Evolutionary conservation across 2,888 invertebrate genomes (phyloP).

Genomic region (Apamea anceps): DNA sequence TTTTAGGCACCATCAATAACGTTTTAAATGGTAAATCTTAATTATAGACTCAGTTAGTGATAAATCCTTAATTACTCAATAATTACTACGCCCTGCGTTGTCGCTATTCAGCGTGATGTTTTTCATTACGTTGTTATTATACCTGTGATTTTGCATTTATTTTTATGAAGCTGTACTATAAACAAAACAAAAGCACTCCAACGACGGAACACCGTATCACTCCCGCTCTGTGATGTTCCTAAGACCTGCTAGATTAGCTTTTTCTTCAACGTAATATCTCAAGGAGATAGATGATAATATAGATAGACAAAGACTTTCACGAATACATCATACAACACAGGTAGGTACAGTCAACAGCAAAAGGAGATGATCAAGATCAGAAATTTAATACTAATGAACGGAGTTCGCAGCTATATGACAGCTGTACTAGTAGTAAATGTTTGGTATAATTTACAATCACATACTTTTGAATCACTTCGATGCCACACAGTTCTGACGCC

Average conservation of each 20-base stretch:
- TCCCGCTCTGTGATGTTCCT: not conserved
- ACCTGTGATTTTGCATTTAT: not conserved
- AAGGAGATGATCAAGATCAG: too few relatives aligned
- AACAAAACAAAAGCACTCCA: not conserved
- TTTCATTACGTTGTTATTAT: too few relatives aligned
- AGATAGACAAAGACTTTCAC: conserved; percentile 19
- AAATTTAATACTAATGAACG: too few relatives aligned
- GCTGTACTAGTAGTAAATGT: too few relatives aligned
- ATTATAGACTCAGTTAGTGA: too few relatives aligned
- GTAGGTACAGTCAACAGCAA: too few relatives aligned
- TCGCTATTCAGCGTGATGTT: not conserved
- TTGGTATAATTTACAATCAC: too few relatives aligned
- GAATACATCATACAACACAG: conserved; percentile 21
- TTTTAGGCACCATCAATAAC: too few relatives aligned
- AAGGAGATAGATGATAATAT: conserved; percentile 33
- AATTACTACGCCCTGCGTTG: not conserved
- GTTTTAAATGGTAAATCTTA: too few relatives aligned
- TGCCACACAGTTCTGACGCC: too few relatives aligned
- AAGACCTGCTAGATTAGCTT: conserved; percentile 22
- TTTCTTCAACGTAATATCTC: conserved; percentile 27
- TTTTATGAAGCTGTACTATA: not conserved
- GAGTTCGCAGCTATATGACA: too few relatives aligned
- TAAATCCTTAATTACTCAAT: not conserved
- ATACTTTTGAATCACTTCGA: too few relatives aligned
- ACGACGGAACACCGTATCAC: not conserved